Evolutionary conservation across 2,797 vertebrate genomes (phyloP).

Genomic region (Melanotaenia parkinsoni): DNA sequence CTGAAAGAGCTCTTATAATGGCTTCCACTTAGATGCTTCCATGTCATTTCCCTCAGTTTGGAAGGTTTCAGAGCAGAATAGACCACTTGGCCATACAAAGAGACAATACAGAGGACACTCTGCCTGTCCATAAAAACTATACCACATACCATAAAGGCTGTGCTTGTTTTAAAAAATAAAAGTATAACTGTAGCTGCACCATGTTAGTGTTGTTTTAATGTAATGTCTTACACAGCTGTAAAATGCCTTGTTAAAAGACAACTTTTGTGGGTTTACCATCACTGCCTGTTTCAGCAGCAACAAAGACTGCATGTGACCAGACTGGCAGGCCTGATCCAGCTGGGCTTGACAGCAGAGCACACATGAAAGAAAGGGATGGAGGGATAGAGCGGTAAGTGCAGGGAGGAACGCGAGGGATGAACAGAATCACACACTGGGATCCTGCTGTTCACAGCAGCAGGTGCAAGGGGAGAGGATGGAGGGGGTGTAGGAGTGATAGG

Average conservation of each 20-base stretch:
- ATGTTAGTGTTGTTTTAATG: conserved; percentile 11
- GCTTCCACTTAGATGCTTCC: too few relatives aligned
- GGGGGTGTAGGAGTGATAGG: conserved; percentile 15
- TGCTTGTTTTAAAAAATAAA: neutral
- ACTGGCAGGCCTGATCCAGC: conserved; percentile 77
- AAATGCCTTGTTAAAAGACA: conserved; percentile 25
- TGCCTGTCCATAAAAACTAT: neutral
- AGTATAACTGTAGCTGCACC: neutral
- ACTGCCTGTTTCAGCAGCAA: conserved; percentile 61
- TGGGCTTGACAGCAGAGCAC: conserved; percentile 79
- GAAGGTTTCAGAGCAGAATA: too few relatives aligned
- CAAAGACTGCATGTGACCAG: conserved; percentile 70
- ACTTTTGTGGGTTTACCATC: conserved; percentile 34
- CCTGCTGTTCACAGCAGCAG: conserved; percentile 84
- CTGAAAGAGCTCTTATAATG: too few relatives aligned
- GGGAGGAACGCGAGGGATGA: conserved; percentile 69
- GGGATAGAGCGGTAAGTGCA: conserved; percentile 69
- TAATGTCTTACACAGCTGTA: conserved; percentile 6
- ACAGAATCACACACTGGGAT: conserved; percentile 77
- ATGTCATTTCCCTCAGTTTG: too few relatives aligned
- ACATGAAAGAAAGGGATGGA: conserved; percentile 80
- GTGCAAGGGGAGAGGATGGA: conserved; percentile 65
- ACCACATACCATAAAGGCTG: neutral
- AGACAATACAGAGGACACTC: neutral
- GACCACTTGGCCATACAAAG: neutral